Base-by-base conservation (phyloP, 2,888 invertebrate species). In the Drosophila anomelani region DNA sequence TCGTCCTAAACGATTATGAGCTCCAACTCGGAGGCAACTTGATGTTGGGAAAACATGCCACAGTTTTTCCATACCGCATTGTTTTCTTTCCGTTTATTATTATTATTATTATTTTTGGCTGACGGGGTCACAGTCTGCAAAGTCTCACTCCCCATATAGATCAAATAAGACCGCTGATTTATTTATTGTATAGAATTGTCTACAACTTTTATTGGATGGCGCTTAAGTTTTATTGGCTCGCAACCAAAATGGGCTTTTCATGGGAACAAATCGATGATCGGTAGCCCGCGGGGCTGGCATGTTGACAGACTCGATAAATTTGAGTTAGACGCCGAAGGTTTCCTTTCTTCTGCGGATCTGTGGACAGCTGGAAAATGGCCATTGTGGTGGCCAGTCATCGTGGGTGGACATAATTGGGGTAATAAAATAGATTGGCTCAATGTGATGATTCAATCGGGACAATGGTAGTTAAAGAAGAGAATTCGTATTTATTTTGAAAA, bases 161-260 rank as follows among this genome's bases (percentile, higher is more conserved):
- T 84, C 89, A 84, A 89, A 89, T 84, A 38, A 64, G 38, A 49
- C 90, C 86, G 90, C 84, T 85, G 88, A 89, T 88, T 69, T 80
- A 53, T 86, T 74, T 70, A 55, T 62, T 57, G 72, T 57, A 39
- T 63, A 55, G 66, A 68, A 54, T 75, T 79, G 62, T 62, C 54
- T 63, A 51, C 79, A 70, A 82, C 74, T 81, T 61, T 58, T 75
- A 75, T 69, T 69, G 43, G 63, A 43, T 77, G 77, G 77, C 81
- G 71, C 60, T 82, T 75, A 66, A 83, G 72, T 85, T 88, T 77
- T 81, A 88, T 86, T 78, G 75, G 85, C 87, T 62, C 12, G 55
- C 85, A 77, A 54, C 47, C 75, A 64, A 82, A 88, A 83, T 75
- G 69, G 26, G 38, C 10, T 39, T 44, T 75, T 76, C 78, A 88